Evolutionary conservation across 2,888 invertebrate species (phyloP).

Genomic region (Euproctis similis): DNA sequence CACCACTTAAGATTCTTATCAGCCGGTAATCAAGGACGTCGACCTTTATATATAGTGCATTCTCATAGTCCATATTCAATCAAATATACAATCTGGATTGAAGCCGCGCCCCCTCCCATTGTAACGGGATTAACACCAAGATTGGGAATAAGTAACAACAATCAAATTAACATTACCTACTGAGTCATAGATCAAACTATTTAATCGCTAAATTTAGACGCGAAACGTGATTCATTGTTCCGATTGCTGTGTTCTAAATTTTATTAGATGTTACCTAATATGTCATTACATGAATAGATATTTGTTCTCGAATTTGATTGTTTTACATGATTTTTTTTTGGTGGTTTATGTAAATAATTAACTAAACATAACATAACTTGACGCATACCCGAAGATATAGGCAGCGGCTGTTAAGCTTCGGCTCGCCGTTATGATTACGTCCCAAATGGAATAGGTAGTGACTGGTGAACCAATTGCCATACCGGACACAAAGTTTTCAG

Average conservation of each 20-base stretch:
- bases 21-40: conserved; percentile 27
- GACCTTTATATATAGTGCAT: conserved; percentile 44
- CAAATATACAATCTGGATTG: conserved; percentile 57
- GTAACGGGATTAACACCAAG: conserved; percentile 45
- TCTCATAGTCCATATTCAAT: conserved; percentile 45
- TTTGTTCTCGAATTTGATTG: no score
- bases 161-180: conserved; percentile 21
- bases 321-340: no score
- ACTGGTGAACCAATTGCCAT: no score
- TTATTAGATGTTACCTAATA: not conserved
- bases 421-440: no score
- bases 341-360: no score
- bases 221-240: conserved; percentile 11
- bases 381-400: no score
- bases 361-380: no score
- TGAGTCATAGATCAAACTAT: conserved; percentile 28
- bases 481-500: no score
- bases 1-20: conserved; percentile 34
- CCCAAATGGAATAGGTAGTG: no score
- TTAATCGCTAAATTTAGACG: conserved; percentile 21
- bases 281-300: no score
- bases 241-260: not conserved
- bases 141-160: conserved; percentile 25
- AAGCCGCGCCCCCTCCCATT: conserved; percentile 37
- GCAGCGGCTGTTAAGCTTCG: no score